These are phyloP conservation scores for Cyrtorhinus lividipennis DNA, from an alignment of 1,140 invertebrate genomes.

Conservation along the genomic window DNA sequence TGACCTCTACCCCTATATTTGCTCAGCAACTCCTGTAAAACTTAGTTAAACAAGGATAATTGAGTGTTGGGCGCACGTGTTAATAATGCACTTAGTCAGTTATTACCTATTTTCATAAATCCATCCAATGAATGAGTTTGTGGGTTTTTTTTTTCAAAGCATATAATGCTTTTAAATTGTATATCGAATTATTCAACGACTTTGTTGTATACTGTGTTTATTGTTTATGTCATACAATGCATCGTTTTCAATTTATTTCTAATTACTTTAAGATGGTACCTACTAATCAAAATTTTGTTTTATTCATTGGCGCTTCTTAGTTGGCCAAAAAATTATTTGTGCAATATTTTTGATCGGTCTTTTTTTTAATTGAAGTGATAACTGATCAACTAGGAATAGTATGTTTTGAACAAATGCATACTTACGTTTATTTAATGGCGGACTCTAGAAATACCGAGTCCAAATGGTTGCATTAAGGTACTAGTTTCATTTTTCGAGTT, in stretches of 20 bases:
- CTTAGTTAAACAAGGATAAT: not conserved
- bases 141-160: not conserved
- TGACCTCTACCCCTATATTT: too few species aligned
- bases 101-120: not conserved
- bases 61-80: not conserved
- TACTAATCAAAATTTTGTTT: constrained; percentile 3
- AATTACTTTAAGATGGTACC: not conserved
- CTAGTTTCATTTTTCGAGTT: not conserved
- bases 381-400: not conserved
- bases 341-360: not conserved
- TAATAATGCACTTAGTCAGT: not conserved
- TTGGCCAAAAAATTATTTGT: not conserved
- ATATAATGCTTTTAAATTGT: not conserved
- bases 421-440: not conserved
- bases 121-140: not conserved
- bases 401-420: not conserved
- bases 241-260: not conserved
- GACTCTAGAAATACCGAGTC: too few species aligned
- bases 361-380: not conserved
- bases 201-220: not conserved
- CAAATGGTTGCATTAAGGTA: not conserved
- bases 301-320: not conserved
- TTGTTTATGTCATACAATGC: not conserved
- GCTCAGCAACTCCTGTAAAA: too few species aligned
- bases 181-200: not conserved